phyloP scores from a whole-genome alignment of 2,888 invertebrate genomes.

The Lamellibrachia satsuma region DNA sequence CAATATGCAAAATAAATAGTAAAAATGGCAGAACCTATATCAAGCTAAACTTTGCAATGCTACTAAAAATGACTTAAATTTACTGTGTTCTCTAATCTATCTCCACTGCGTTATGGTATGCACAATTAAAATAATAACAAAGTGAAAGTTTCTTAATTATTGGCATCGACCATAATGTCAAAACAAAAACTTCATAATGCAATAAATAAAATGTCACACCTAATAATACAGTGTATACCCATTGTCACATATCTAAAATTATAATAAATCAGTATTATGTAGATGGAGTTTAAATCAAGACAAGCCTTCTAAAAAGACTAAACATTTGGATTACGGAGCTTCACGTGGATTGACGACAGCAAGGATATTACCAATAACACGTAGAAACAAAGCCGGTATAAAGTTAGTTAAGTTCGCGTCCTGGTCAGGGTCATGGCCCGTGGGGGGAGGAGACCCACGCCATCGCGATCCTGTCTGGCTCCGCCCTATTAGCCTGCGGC shows the following conservation, averaged over 20 bases:
- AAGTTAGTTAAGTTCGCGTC: background rate
- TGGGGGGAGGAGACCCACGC: background rate
- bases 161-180: background rate
- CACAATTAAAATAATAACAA: background rate
- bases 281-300: background rate
- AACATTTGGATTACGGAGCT: background rate
- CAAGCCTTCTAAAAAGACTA: background rate
- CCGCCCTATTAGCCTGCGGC: slow-evolving; percentile 5
- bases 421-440: background rate
- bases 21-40: too few relatives aligned
- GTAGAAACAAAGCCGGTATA: background rate
- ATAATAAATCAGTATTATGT: background rate
- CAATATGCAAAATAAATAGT: too few relatives aligned
- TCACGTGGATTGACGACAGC: background rate
- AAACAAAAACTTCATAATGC: background rate
- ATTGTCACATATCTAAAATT: background rate
- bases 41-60: too few relatives aligned
- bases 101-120: background rate
- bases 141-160: background rate
- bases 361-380: background rate
- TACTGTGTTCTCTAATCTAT: background rate
- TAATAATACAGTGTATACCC: background rate
- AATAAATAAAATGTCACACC: background rate
- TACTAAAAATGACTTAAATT: background rate
- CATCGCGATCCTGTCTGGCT: slow-evolving; percentile 12